A percentile compares a stretch with the other conserved stretches of the same genome.
These are phyloP conservation scores for Salarias fasciatus DNA, from an alignment of 2,797 vertebrate species.

Conservation along the genomic window DNA sequence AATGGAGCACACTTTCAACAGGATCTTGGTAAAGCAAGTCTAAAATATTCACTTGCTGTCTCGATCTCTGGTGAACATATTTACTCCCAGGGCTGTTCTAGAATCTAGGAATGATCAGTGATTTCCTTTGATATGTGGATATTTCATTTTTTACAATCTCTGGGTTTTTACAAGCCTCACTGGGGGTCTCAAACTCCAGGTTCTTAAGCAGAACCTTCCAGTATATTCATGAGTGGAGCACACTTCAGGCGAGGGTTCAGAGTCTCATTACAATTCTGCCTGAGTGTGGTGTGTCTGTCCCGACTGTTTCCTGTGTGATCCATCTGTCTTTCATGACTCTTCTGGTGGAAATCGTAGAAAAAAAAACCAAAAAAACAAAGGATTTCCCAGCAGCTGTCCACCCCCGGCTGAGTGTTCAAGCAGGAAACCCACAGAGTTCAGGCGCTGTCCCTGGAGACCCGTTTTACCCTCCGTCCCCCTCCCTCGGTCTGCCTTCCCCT, in stretches of 20 bases:
- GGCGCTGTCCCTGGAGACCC: slow-evolving; percentile 32
- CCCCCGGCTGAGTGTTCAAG: slow-evolving; percentile 29
- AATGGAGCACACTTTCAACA: too few relatives aligned
- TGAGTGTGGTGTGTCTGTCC: not conserved
- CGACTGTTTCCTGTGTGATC: not conserved
- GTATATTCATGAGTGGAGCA: not conserved
- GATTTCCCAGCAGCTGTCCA: slow-evolving; percentile 28
- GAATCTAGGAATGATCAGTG: too few relatives aligned
- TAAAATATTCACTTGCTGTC: too few relatives aligned
- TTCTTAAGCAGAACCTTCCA: too few relatives aligned
- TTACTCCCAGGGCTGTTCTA: too few relatives aligned
- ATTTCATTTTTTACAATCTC: too few relatives aligned
- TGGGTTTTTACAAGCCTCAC: too few relatives aligned
- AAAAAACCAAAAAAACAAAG: too few relatives aligned
- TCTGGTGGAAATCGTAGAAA: slow-evolving; percentile 24
- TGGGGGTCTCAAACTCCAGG: too few relatives aligned
- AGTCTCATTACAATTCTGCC: not conserved
- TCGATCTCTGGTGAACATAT: too few relatives aligned
- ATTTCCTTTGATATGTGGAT: too few relatives aligned
- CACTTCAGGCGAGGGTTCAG: not conserved
- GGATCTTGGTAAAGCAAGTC: too few relatives aligned
- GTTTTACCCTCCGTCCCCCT: not conserved
- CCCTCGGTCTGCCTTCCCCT: not conserved
- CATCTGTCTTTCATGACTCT: slow-evolving; percentile 15
- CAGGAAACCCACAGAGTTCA: slow-evolving; percentile 33